These are phyloP conservation scores for Protobothrops flavoviridis DNA, from an alignment of 2,113 vertebrate species.

Conservation along the genomic window DNA sequence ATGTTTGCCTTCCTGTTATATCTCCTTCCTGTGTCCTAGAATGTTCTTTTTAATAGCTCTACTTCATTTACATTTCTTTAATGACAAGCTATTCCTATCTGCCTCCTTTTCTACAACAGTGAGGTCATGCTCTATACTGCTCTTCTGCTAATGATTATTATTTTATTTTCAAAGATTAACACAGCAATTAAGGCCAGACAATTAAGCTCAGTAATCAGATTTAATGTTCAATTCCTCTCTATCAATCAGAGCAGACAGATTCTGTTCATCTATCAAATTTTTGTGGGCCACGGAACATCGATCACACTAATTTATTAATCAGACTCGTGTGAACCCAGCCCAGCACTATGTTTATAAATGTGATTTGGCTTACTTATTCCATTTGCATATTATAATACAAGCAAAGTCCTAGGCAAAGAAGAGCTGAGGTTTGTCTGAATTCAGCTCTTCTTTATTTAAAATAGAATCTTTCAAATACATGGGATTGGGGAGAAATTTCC, in stretches of 20 bases:
- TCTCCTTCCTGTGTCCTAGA: neutral
- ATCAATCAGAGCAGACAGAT: neutral
- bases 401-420: neutral
- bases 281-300: neutral
- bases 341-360: neutral
- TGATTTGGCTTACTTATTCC: neutral
- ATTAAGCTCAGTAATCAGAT: neutral
- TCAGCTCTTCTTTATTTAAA: neutral
- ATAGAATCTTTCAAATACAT: neutral
- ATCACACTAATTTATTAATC: neutral
- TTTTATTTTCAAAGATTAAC: conserved; percentile 5
- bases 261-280: neutral
- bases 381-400: neutral
- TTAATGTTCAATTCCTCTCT: conserved; percentile 6
- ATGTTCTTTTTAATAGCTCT: neutral
- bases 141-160: conserved; percentile 9
- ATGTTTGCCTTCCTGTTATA: neutral
- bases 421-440: neutral
- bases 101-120: neutral
- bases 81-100: neutral
- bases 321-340: neutral
- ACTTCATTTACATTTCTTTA: neutral
- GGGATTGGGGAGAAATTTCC: neutral
- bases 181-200: neutral
- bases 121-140: neutral